Base-by-base conservation (phyloP, 2,113 vertebrate species). In the Lamprotornis superbus region DNA sequence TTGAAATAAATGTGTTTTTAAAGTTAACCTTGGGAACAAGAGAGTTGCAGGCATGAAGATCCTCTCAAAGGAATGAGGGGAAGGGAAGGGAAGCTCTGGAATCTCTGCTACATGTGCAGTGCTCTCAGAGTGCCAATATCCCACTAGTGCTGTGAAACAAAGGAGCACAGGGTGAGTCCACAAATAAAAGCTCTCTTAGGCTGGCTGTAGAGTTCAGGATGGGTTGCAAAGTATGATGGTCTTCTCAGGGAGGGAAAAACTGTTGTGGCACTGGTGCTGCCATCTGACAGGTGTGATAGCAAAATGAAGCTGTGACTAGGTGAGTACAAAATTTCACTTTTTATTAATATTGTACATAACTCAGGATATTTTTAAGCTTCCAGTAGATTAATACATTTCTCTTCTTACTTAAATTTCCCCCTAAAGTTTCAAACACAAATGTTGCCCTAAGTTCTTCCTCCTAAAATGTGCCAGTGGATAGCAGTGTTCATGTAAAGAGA, bases 271-370 rank as follows among this genome's bases (percentile, higher is more conserved):
- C 12, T 31, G 24, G 14, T 47, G 39, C 33, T 95, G 37, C 42
- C 42, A 24, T 19, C 30, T 6, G 11, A 71, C 6, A 56, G 21
- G 10, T 24, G 12, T 0, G 1, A 46, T 7, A 77, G 4, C 8
- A 83, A 69, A 92, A 73, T 40, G 55, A 57, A 89, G 30, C 39
- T 87, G 46, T 74, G 46, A 50, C 12, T 50, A 55, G 12, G 10
- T 2, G 14, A 81, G 19, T 24, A 57, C 4, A 11, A 53, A 46
- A 37, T 65, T 28, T 65, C 7, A n/a, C 3, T 83, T 80, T 73
- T 61, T 69, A 75, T 67, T 50, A 67, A 19, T 68, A 27, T 37
- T 68, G 13, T n/a, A 13, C 8, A 18, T 61, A 90, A 87, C 8
- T 53, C 10, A 15, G 30, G 27, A 35, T 57, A 40, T 76, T 74